phyloP scores from a whole-genome alignment of 2,797 vertebrate species.

The Gymnocypris eckloni region DNA sequence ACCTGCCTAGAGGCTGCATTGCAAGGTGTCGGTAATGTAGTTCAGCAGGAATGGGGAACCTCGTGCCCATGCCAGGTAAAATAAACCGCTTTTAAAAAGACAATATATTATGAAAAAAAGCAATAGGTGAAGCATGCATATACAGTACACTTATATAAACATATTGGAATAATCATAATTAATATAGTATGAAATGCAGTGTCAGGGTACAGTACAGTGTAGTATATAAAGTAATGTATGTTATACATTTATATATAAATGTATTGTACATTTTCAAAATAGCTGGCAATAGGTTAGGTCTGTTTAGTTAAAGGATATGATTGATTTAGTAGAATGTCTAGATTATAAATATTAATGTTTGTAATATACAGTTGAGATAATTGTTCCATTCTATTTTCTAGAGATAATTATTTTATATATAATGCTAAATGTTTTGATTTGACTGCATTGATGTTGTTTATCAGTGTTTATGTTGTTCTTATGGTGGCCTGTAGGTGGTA shows the following conservation, averaged over 20 bases:
- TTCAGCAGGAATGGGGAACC: constrained; percentile 97
- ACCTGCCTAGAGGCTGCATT: constrained; percentile 93
- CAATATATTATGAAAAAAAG: background rate
- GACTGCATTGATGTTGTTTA: background rate
- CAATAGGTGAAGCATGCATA: background rate
- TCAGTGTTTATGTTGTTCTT: constrained; percentile 27
- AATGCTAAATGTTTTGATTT: background rate
- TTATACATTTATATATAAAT: background rate
- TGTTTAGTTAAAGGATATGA: background rate
- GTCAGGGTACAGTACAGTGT: background rate
- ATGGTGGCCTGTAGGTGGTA: constrained; percentile 81
- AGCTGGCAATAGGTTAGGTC: background rate
- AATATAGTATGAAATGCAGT: background rate
- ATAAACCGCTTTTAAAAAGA: background rate
- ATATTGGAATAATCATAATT: background rate
- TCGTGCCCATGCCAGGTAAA: constrained; percentile 95
- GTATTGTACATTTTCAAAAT: background rate
- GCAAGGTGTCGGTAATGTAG: constrained; percentile 90
- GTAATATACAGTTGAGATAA: background rate
- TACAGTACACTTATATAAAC: background rate
- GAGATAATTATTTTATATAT: background rate
- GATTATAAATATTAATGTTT: background rate
- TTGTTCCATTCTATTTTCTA: background rate
- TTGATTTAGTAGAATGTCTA: background rate
- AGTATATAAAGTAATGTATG: background rate